Conservation (phyloP, 2,797 vertebrate genomes). For the Epinephelus awoara region DNA sequence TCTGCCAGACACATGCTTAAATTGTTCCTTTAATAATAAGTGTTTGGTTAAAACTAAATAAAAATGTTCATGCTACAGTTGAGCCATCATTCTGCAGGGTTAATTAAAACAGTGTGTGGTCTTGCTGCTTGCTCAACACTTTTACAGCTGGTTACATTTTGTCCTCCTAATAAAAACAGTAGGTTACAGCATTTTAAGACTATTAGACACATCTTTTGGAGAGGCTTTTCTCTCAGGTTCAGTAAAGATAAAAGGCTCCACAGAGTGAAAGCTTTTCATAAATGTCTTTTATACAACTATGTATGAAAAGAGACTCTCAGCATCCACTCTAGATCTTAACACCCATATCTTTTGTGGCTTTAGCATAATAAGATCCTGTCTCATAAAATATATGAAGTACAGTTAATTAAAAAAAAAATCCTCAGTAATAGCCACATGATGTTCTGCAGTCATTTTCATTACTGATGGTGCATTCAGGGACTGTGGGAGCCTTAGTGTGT, state of each 20-base stretch:
- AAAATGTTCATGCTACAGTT: not conserved
- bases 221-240: not conserved
- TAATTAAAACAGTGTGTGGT: too few relatives aligned
- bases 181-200: too few relatives aligned
- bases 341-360: not conserved
- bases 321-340: not conserved
- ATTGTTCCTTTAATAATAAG: too few relatives aligned
- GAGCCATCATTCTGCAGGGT: too few relatives aligned
- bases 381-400: constrained; percentile 9
- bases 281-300: not conserved
- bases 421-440: constrained; percentile 14
- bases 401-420: constrained; percentile 22
- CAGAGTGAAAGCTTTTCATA: not conserved
- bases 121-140: too few relatives aligned
- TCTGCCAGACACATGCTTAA: too few relatives aligned
- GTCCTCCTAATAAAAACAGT: not conserved
- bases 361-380: not conserved
- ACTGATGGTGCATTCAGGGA: constrained; percentile 33
- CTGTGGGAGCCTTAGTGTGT: constrained; percentile 39
- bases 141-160: not conserved
- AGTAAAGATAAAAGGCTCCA: not conserved
- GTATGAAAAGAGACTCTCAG: not conserved
- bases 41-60: not conserved
- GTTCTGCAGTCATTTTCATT: constrained; percentile 38
- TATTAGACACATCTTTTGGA: too few relatives aligned